Evolutionary conservation across 2,797 vertebrate species (phyloP).

Genomic region (Harpagifer antarcticus): DNA sequence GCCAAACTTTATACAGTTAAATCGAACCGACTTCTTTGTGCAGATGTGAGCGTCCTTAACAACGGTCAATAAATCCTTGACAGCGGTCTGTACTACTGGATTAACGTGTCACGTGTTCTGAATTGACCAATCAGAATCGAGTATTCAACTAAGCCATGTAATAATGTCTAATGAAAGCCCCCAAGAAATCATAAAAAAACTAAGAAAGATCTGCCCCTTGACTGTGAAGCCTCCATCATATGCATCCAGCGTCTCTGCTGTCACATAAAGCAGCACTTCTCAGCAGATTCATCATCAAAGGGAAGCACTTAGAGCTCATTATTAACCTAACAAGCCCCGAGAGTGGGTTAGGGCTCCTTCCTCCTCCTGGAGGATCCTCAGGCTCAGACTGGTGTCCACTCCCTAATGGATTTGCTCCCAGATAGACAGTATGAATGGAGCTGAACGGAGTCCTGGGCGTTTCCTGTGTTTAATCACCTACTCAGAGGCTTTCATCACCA

Average conservation of each 20-base stretch:
- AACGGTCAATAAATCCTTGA: too few species aligned
- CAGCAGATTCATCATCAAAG: slow-evolving; percentile 14
- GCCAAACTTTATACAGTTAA: too few species aligned
- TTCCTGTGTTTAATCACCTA: slow-evolving; percentile 23
- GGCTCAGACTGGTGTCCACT: slow-evolving; percentile 42
- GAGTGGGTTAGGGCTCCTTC: slow-evolving; percentile 44
- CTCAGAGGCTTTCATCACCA: slow-evolving; percentile 38
- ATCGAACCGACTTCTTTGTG: too few species aligned
- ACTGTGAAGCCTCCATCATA: slow-evolving; percentile 2
- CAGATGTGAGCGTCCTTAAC: too few species aligned
- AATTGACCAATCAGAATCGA: too few species aligned
- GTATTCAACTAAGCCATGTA: too few species aligned
- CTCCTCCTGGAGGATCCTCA: slow-evolving; percentile 38
- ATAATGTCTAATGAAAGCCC: too few species aligned
- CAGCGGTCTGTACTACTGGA: too few species aligned
- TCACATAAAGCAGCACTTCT: slow-evolving; percentile 68
- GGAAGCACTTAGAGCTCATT: slow-evolving; percentile 73
- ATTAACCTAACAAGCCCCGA: slow-evolving; percentile 67
- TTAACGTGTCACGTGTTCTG: too few species aligned
- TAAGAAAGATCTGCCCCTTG: too few species aligned
- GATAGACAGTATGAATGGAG: slow-evolving; percentile 3
- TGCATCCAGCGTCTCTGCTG: slow-evolving; percentile 43
- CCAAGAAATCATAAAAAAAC: too few species aligned
- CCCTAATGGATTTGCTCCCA: slow-evolving; percentile 39
- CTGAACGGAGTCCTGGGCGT: slow-evolving; percentile 21